Conservation (phyloP, 1,140 invertebrate species). For the Orchestia grillus region DNA sequence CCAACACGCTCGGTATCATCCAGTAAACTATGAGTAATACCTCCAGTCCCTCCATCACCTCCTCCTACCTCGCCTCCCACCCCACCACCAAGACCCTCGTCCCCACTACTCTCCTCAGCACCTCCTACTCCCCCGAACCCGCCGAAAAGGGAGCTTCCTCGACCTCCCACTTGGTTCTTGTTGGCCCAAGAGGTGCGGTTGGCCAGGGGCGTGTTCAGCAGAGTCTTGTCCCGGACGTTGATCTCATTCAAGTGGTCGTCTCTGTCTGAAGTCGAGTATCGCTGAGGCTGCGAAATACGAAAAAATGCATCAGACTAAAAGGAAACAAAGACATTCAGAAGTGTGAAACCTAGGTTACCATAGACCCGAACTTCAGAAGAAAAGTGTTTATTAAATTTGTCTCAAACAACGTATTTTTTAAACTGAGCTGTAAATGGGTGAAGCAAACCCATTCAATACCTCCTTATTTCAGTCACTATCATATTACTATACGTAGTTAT, state of each 20-base stretch:
- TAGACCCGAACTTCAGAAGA: background rate
- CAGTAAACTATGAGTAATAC: constrained; percentile 11
- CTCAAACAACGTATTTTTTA: too few species aligned
- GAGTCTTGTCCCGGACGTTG: constrained; percentile 46
- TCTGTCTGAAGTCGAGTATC: constrained; percentile 54
- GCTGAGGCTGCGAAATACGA: constrained; percentile 29
- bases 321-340: background rate
- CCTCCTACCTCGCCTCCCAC: background rate
- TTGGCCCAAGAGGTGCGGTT: constrained; percentile 45
- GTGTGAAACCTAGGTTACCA: background rate
- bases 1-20: background rate
- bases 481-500: background rate
- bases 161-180: background rate
- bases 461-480: background rate
- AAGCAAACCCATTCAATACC: background rate
- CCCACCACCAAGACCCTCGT: background rate
- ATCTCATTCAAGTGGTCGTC: constrained; percentile 59
- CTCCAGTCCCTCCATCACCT: background rate
- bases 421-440: background rate
- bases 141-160: background rate
- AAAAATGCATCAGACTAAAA: background rate
- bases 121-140: background rate
- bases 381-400: background rate
- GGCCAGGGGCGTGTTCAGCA: constrained; percentile 51
- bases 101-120: constrained; percentile 37